Evolutionary conservation across 53 echinoderm and acorn worm genomes (phyloP).

Genomic region (Astropecten irregularis): DNA sequence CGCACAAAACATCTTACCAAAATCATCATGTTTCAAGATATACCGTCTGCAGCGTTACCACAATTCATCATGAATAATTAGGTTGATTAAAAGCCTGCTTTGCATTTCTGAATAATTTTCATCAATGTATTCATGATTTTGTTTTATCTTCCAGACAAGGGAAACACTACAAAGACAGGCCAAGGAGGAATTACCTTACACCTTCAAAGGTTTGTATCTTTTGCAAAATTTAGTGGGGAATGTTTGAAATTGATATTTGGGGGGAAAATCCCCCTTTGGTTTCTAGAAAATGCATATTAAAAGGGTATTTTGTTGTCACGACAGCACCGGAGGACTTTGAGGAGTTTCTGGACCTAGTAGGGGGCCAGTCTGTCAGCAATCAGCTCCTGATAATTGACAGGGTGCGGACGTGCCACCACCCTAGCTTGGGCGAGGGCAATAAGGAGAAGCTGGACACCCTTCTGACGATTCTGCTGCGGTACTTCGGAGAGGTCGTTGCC

Average conservation of each 20-base stretch:
- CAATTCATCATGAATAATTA: not conserved
- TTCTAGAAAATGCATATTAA: no score
- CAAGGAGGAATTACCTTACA: constrained; percentile 86
- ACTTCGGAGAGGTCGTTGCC: constrained; percentile 68
- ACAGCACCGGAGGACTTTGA: constrained; percentile 71
- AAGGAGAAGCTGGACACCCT: constrained; percentile 87
- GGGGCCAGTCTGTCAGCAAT: constrained; percentile 62
- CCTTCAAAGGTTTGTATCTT: constrained; percentile 76
- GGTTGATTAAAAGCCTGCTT: not conserved
- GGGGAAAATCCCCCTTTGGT: no score
- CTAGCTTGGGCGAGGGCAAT: constrained; percentile 92
- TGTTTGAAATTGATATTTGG: no score
- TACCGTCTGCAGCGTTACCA: no score
- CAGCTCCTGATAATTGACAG: constrained; percentile 76
- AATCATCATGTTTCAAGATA: no score
- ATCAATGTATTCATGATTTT: constrained; percentile 4
- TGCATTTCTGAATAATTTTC: not conserved
- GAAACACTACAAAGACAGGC: constrained; percentile 69
- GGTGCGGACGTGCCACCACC: constrained; percentile 86
- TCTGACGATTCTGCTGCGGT: constrained; percentile 62
- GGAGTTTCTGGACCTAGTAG: constrained; percentile 60
- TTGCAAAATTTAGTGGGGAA: no score
- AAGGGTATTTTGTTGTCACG: no score
- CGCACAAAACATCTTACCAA: no score
- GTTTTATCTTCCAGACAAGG: constrained; percentile 12